Evolutionary conservation across 2,797 vertebrate species (phyloP).

Genomic region (Tenualosa thibaudeaui): DNA sequence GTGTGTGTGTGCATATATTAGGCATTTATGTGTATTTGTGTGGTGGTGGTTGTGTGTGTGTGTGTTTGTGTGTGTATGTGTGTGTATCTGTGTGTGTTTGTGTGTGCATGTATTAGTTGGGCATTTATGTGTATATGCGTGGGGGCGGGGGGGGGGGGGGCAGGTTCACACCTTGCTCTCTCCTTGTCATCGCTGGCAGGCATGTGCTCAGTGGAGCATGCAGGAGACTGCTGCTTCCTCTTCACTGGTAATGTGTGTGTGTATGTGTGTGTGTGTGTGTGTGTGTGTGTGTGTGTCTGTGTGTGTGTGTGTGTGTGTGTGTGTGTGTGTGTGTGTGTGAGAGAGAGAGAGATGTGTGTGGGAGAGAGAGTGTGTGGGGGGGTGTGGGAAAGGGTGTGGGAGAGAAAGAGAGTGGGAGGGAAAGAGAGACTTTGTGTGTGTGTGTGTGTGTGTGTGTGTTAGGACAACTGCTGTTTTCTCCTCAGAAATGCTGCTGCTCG

Average conservation of each 20-base stretch:
- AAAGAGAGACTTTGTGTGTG: not conserved
- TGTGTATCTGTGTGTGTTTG: constrained; percentile 37
- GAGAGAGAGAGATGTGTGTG: constrained; percentile 11
- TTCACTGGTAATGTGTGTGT: constrained; percentile 30
- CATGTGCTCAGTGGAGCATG: constrained; percentile 45
- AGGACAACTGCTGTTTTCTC: constrained; percentile 33
- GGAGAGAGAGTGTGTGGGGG: not conserved
- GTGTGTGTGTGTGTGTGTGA: constrained; percentile 17
- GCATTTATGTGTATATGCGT: constrained; percentile 3
- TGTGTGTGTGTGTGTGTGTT: constrained; percentile 9
- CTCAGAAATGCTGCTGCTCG: constrained; percentile 60
- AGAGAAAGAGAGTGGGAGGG: not conserved
- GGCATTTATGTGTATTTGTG: not conserved
- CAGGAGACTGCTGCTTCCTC: constrained; percentile 32
- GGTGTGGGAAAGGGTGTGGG: not conserved
- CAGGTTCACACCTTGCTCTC: constrained; percentile 65
- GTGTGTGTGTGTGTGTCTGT: constrained; percentile 18
- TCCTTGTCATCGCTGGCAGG: constrained; percentile 61
- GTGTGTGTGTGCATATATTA: not conserved
- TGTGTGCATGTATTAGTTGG: not conserved
- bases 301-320: constrained; percentile 20
- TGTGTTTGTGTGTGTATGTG: constrained; percentile 46
- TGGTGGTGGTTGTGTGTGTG: not conserved
- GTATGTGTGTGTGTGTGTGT: constrained; percentile 10
- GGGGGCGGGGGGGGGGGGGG: not conserved